phyloP scores from a whole-genome alignment of 2,113 vertebrate genomes.

The Centropristis striata region DNA sequence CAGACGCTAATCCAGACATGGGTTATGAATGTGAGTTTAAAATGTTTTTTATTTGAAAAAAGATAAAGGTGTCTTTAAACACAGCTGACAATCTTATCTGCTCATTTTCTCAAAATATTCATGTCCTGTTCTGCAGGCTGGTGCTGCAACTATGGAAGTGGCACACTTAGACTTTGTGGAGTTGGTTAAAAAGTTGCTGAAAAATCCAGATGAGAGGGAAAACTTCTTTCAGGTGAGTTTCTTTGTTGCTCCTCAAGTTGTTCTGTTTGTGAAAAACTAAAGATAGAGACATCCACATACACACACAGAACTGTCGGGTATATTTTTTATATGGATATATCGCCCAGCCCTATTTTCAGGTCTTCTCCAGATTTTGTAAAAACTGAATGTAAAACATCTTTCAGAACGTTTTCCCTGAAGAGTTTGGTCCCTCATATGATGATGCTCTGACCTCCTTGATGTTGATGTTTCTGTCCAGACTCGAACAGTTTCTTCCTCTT shows the following conservation, averaged over 20 bases:
- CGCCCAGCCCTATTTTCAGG: too few species aligned
- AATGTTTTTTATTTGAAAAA: not conserved
- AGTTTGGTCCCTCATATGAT: constrained; percentile 84
- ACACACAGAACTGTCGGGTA: too few species aligned
- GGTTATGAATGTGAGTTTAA: constrained; percentile 31
- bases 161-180: constrained; percentile 58
- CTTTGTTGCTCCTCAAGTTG: not conserved
- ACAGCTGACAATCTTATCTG: not conserved
- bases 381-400: too few species aligned
- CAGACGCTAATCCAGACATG: constrained; percentile 42
- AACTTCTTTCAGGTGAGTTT: constrained; percentile 73
- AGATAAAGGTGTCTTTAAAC: not conserved
- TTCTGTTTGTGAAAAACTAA: not conserved
- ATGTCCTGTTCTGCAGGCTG: constrained; percentile 32
- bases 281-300: not conserved
- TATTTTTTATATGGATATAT: too few species aligned
- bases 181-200: constrained; percentile 60
- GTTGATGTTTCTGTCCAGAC: constrained; percentile 82
- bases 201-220: constrained; percentile 50
- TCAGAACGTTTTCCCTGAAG: constrained; percentile 79
- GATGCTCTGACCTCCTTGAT: constrained; percentile 77
- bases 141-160: not conserved
- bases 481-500: constrained; percentile 77
- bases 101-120: not conserved
- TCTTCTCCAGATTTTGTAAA: too few species aligned